Base-by-base conservation (phyloP, 1,140 invertebrate species). In the Papilio glaucus region DNA sequence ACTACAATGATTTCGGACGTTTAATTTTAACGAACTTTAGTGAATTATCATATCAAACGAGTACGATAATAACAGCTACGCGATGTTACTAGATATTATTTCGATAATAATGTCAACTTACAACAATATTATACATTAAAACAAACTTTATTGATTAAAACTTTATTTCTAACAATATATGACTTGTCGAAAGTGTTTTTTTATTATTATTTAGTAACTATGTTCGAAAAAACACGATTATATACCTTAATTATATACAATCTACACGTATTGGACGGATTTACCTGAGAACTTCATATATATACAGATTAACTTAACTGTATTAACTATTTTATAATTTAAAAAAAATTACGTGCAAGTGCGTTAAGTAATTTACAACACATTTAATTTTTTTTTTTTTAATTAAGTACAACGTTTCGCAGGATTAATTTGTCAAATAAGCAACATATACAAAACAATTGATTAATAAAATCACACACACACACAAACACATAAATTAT, bases 241-340 rank as follows among this genome's bases (percentile, higher is more conserved):
- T 39, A 29, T 12, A 65, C 4, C 41, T 57, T 4, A 13, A 24
- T 38, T 45, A 33, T n/a, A 57, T 67, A 69, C 72, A 60, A 38
- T 71, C 21, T 73, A 79, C 80, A 83, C 80, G n/a, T 78, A 85
- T 72, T 85, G 86, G 86, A 86, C 86, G 86, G 86, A 84, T 29
- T 83, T 37, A 68, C 74, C 84, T 86, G 82, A 86, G 72, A 83
- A 82, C 71, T 77, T 75, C 68, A 74, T 75, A 62, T 79, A 77
- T 78, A 77, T 81, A 80, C 72, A 83, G 70, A 80, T 49, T 33
- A 70, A 21, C 42, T 72, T 65, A 65, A 39, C 29, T 13, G 18
- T 41, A 65, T 24, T 18, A 41, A 24, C 33, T 39, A 39, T 6
- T 6, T 37, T 63, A 18, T 15, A n/a, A 38, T 18, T 39, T n/a